These are phyloP conservation scores for Cryptocephalus moraei DNA, from an alignment of 2,888 invertebrate species.

Conservation along the genomic window DNA sequence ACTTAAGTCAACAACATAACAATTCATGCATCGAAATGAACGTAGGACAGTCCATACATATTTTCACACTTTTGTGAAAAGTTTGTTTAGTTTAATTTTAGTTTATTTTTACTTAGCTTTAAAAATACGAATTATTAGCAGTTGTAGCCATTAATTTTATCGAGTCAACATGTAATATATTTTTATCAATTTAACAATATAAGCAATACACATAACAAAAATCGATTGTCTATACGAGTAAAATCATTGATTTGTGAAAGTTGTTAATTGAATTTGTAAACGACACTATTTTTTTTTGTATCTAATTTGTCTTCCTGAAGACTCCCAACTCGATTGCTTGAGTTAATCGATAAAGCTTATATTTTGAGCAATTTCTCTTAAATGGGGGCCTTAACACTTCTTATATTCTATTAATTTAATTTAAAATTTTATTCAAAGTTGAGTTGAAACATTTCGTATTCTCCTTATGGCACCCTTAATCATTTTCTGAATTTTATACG, in stretches of 20 bases:
- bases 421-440: no score
- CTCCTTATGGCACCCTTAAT: no score
- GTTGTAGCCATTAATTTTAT: no score
- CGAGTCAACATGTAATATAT: background rate
- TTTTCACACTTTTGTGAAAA: conserved; percentile 8
- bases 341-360: background rate
- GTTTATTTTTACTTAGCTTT: background rate
- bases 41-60: conserved; percentile 10
- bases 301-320: no score
- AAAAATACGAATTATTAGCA: no score
- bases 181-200: background rate
- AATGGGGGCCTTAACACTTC: conserved; percentile 16
- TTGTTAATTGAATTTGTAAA: no score
- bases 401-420: background rate
- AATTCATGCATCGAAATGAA: conserved; percentile 3
- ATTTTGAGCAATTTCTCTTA: conserved; percentile 32
- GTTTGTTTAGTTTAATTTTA: conserved; percentile 4
- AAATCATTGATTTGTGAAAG: no score
- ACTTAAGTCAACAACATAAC: conserved; percentile 2
- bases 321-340: no score
- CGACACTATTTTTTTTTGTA: no score
- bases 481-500: no score
- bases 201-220: background rate
- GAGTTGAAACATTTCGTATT: no score
- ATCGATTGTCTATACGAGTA: background rate